Evolutionary conservation across 2,113 vertebrate genomes (phyloP).

Genomic region (Sus scrofa): DNA sequence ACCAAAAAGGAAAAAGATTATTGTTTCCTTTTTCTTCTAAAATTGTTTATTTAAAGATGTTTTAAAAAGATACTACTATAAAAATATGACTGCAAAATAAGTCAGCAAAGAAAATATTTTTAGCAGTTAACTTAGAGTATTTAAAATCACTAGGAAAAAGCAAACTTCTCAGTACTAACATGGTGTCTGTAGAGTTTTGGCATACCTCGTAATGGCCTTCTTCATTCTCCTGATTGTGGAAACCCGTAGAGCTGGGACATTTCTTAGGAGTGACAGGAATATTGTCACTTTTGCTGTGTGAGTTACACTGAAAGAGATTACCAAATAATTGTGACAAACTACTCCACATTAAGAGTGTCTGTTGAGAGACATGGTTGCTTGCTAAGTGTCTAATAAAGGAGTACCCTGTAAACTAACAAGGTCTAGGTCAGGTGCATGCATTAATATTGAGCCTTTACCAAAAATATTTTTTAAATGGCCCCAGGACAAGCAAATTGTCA

Average conservation of each 20-base stretch:
- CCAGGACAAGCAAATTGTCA: neutral
- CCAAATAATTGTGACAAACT: slow-evolving; percentile 86
- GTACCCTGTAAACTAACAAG: neutral
- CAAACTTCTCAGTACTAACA: slow-evolving; percentile 75
- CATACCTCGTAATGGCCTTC: slow-evolving; percentile 86
- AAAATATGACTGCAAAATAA: neutral
- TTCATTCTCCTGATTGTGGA: slow-evolving; percentile 85
- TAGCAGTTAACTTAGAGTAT: slow-evolving; percentile 27
- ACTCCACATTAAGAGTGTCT: slow-evolving; percentile 67
- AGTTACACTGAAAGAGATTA: slow-evolving; percentile 86
- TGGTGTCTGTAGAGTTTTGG: slow-evolving; percentile 75
- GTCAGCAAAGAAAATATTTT: slow-evolving; percentile 58
- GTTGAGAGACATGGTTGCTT: slow-evolving; percentile 71
- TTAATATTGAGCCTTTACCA: neutral
- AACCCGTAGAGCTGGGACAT: slow-evolving; percentile 83
- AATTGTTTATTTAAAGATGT: neutral
- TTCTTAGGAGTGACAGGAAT: slow-evolving; percentile 86
- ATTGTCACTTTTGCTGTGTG: slow-evolving; percentile 85
- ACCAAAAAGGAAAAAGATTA: neutral
- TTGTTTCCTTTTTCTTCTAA: neutral
- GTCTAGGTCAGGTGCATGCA: neutral
- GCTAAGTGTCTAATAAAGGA: slow-evolving; percentile 30
- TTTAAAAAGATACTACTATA: neutral
- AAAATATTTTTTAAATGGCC: neutral
- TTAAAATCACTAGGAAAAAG: slow-evolving; percentile 73